Base-by-base conservation (phyloP, 1,140 invertebrate species). In the Zaprionus africanus region DNA sequence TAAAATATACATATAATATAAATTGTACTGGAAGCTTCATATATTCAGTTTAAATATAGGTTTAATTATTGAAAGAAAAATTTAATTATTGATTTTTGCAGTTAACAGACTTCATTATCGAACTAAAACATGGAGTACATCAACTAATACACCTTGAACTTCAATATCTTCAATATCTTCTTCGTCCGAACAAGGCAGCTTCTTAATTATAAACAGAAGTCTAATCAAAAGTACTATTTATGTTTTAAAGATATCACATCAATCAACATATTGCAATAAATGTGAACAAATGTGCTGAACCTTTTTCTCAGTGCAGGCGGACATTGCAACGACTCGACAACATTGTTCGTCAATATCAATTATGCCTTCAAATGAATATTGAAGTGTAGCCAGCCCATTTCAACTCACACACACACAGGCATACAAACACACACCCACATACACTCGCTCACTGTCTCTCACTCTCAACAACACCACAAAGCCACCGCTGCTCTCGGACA, bases 341-440 rank as follows among this genome's bases (percentile, higher is more conserved):
- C 85, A 90, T 90, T 90, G 85, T 90, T 90, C 85, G 86, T 86
- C 86, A 81, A 86, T 86, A 90, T 90, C 86, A 90, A 90, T 90
- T 90, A 90, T 90, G 86, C 86, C 76, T 86, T 72, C 82, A 90
- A 90, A 91, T 90, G 86, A 90, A 90, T 91, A 90, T 90, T 90
- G 86, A 90, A 90, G 85, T 90, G 86, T 80, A 91, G 81, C 72
- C 79, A 77, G 60, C 65, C 38, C 82, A 62, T 74, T 41, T 61
- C 62, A 38, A 13, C 46, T 28, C 34, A 3, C 26, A 49, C 36
- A 24, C 66, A 38, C 24, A 43, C 24, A 60, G n/a, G n/a, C 15
- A 53, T 28, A 56, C 26, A 60, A 56, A 66, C 56, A 34, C 31
- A 51, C 24, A 61, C 24, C n/a, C 15, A 53, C 34, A 56, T 28